Conservation (phyloP, 2,797 vertebrate species). For the Emydoidea blandingii region DNA sequence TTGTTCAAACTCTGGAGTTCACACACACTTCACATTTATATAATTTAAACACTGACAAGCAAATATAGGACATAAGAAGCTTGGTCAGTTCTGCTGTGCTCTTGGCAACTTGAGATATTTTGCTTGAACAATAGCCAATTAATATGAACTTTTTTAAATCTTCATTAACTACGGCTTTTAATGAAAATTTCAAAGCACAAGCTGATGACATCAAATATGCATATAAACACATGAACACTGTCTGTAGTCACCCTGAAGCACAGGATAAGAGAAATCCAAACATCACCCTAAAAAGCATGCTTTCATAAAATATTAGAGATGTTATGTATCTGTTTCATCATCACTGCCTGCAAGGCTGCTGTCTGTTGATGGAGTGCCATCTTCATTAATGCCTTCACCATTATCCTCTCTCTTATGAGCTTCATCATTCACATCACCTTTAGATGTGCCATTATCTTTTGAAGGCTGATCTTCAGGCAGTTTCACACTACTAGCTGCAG, state of each 20-base stretch:
- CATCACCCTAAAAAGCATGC: constrained; percentile 62
- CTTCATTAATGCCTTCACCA: constrained; percentile 60
- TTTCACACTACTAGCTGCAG: constrained; percentile 65
- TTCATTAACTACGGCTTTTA: constrained; percentile 68
- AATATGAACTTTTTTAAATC: constrained; percentile 67
- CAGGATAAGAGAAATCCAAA: constrained; percentile 56
- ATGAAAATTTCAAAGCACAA: constrained; percentile 71
- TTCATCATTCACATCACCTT: constrained; percentile 51
- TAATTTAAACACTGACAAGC: constrained; percentile 70
- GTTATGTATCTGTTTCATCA: constrained; percentile 82
- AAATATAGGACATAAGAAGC: constrained; percentile 72
- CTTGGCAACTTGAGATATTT: constrained; percentile 72
- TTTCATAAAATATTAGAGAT: constrained; percentile 38
- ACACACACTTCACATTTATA: constrained; percentile 73
- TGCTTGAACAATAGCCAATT: constrained; percentile 68
- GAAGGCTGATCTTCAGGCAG: constrained; percentile 57
- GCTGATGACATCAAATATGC: constrained; percentile 71
- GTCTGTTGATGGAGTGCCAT: constrained; percentile 87
- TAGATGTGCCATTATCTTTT: constrained; percentile 45
- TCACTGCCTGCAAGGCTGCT: constrained; percentile 94
- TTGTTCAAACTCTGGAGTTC: constrained; percentile 70
- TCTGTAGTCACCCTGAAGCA: constrained; percentile 69
- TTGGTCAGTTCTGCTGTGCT: constrained; percentile 66
- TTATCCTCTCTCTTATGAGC: constrained; percentile 66
- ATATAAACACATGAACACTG: constrained; percentile 60